A percentile compares a stretch with the other conserved stretches of the same genome.
Evolutionary conservation across 1,140 invertebrate species (phyloP).

Genomic region (Goniozus legneri): DNA sequence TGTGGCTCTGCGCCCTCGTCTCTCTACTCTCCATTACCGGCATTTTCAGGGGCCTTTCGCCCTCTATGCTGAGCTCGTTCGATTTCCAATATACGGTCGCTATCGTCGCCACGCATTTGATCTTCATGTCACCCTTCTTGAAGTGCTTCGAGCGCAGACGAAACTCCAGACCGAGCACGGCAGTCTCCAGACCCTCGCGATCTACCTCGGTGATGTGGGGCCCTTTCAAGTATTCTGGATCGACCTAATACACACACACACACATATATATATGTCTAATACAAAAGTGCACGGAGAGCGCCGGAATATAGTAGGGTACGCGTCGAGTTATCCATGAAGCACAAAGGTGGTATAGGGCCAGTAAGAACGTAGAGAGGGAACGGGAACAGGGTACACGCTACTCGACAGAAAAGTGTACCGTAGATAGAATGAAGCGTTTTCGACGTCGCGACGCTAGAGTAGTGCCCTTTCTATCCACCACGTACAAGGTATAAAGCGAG

Average conservation of each 20-base stretch:
- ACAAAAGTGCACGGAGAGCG: neutral
- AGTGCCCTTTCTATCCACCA: no score
- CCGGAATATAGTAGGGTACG: neutral
- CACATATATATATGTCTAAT: neutral
- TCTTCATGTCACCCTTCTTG: conserved; percentile 66
- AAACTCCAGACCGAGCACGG: conserved; percentile 65
- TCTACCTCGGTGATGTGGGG: conserved; percentile 54
- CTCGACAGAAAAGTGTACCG: no score
- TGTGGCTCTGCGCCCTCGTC: conserved; percentile 51
- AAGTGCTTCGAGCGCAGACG: conserved; percentile 64
- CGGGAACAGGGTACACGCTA: no score
- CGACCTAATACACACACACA: conserved; percentile 57
- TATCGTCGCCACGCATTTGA: conserved; percentile 71
- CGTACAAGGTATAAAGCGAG: no score
- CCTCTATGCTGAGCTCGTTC: conserved; percentile 71
- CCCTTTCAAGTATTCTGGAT: conserved; percentile 55
- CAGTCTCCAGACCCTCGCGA: conserved; percentile 61
- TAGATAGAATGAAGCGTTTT: no score
- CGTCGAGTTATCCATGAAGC: no score
- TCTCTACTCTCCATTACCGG: conserved; percentile 63
- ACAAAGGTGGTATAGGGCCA: no score
- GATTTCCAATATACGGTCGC: conserved; percentile 69
- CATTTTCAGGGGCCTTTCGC: conserved; percentile 61
- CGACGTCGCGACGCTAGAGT: no score
- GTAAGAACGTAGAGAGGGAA: no score